Conservation (phyloP, 2,797 vertebrate genomes). For the Notolepis coatsorum region DNA sequence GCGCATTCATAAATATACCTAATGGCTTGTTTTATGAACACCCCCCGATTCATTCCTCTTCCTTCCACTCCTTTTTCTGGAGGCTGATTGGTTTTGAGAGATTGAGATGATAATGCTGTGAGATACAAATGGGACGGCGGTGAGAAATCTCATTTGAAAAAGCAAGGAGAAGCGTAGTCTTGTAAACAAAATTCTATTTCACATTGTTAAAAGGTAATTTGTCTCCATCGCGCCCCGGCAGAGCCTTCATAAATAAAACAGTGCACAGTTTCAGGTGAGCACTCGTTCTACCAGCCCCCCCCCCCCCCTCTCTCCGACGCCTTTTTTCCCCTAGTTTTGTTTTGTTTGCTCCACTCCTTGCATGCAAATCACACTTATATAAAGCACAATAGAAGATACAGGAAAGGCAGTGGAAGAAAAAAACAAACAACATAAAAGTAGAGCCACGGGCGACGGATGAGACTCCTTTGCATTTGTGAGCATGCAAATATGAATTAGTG, state of each 20-base stretch:
- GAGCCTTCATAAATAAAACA: constrained; percentile 85
- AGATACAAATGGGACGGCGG: constrained; percentile 80
- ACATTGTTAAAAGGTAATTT: constrained; percentile 88
- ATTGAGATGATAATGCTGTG: constrained; percentile 80
- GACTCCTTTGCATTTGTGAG: neutral
- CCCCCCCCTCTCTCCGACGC: constrained; percentile 23
- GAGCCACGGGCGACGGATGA: neutral
- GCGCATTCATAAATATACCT: constrained; percentile 70
- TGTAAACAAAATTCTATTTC: constrained; percentile 89
- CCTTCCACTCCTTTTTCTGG: constrained; percentile 55
- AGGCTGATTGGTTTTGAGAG: constrained; percentile 80
- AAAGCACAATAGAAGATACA: constrained; percentile 47
- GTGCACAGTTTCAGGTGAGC: constrained; percentile 76
- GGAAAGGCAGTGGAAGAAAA: constrained; percentile 25
- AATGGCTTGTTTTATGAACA: constrained; percentile 74
- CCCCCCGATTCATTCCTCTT: constrained; percentile 58
- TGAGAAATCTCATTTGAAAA: constrained; percentile 85
- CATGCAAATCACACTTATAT: constrained; percentile 58
- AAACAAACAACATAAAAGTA: constrained; percentile 8
- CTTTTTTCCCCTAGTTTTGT: constrained; percentile 51
- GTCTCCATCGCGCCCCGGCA: constrained; percentile 80
- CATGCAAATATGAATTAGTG: neutral
- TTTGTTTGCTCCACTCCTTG: constrained; percentile 52
- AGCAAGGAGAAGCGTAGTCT: constrained; percentile 73
- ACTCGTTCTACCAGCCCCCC: constrained; percentile 21